Evolutionary conservation across 2,888 invertebrate genomes (phyloP), one percentile per base, ranked within the genome.

Genomic region (Pherbina coryleti): DNA sequence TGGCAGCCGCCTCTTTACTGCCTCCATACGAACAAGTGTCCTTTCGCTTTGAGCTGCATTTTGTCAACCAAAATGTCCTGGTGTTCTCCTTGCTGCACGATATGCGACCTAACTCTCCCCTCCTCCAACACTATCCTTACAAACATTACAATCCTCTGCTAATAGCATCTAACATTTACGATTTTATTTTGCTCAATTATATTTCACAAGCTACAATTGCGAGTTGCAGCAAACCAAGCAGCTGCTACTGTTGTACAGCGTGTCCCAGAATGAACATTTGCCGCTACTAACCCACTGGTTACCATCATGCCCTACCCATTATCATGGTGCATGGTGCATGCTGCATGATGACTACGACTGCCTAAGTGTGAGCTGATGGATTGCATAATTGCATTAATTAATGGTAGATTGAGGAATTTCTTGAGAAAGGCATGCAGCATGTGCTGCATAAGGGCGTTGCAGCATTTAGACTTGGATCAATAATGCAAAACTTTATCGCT

Each of bases 371-470:
- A 69, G 49, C 31, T 11, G 44, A 31, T 51, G 69, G 19, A 51
- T 69, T 51, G 69, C 69, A 69, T 69, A 69, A 69, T 69, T 69
- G 69, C 69, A 69, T 69, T 69, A 69, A 69, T 69, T 69, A 69
- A 69, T 49, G 69, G 69, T 22, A 25, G 69, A 34, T 34, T 34
- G 31, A 66, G 34, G 31, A 19, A 66, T 66, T 60, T 9, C 60
- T 66, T 28, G 64, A 66, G 31, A 17, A 17, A 66, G 64, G 14
- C 31, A n/a, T 8, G 31, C 37, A 28, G 31, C 60, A 22, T 14
- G 22, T 28, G 60, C 60, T 4, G 60, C 25, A 60, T 25, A 28
- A 17, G 60, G 14, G 28, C 14, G 19, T 34, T 66, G 64, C 31
- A 66, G 3, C 17, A 66, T 66, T 66, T 66, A 66, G 34, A 66